Base-by-base conservation (phyloP, 2,113 vertebrate species). In the Eulemur macaco region DNA sequence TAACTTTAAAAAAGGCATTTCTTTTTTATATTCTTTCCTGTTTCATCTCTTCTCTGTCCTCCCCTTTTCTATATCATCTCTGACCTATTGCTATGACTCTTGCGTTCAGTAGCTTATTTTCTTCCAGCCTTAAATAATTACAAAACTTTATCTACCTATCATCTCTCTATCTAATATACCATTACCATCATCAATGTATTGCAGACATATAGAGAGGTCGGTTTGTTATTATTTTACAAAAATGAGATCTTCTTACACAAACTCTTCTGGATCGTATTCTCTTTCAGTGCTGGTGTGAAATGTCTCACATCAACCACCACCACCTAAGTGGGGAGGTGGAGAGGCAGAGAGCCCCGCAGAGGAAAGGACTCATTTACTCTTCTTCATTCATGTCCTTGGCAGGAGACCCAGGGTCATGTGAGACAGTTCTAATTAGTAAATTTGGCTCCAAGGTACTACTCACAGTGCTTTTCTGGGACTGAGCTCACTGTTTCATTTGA, bases 361-460 rank as follows among this genome's bases (percentile, higher is more conserved):
- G n/a, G 71, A 76, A 92, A 92, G 54, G 21, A 6, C 37, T 76
- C n/a, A 11, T 31, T 34, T 60, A 37, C 15, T 66, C 15, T 90
- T 87, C 54, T 76, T 63, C 12, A 37, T 6, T 60, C 39, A 25
- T 52, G 37, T 77, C 58, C 25, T 87, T 94, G 69, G 92, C 81
- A 74, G 54, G 77, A 66, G 52, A 56, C 12, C 4, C 1, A 0
- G 63, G 52, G 34, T 76, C 68, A 81, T 66, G 73, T 12, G 69
- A 71, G 39, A 95, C 18, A n/a, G 47, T 68, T 81, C 18, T 94
- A 85, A 94, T 56, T 60, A 90, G 85, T 71, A 73, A 47, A 58
- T 60, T 66, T 82, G 85, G 73, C 71, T 94, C n/a, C 47, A 60
- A 47, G 37, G 12, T n/a, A 31, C 3, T 84, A 52, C n/a, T n/a